Evolutionary conservation across 2,888 invertebrate species (phyloP).

Genomic region (Phyllotreta cruciferae): DNA sequence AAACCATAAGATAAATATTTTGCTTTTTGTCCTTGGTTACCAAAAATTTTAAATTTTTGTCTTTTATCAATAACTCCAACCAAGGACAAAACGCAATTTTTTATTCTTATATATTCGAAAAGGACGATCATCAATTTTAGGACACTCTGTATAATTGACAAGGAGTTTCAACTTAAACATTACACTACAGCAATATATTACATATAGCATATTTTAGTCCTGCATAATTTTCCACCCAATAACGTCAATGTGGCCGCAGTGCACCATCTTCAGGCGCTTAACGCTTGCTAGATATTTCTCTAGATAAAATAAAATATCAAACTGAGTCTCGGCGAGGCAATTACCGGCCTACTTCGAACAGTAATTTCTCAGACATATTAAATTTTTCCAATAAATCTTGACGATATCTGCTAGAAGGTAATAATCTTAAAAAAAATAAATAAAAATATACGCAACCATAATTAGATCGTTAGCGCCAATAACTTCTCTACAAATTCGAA

Average conservation of each 20-base stretch:
- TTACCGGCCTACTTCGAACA: constrained; percentile 3
- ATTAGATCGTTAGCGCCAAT: constrained; percentile 11
- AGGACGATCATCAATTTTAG: too few relatives aligned
- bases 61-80: too few relatives aligned
- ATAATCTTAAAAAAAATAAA: constrained; percentile 16
- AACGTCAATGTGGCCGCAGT: not conserved
- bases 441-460: constrained; percentile 12
- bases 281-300: constrained; percentile 2
- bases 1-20: too few relatives aligned
- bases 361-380: constrained; percentile 6
- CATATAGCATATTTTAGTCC: too few relatives aligned
- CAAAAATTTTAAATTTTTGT: too few relatives aligned
- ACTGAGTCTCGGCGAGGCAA: constrained; percentile 7
- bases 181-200: too few relatives aligned
- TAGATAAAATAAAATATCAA: constrained; percentile 10
- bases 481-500: not conserved
- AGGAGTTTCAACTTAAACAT: too few relatives aligned
- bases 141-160: too few relatives aligned
- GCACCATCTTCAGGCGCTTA: constrained; percentile 2
- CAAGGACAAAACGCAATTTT: too few relatives aligned
- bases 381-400: constrained; percentile 13
- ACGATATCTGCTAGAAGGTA: constrained; percentile 1
- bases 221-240: too few relatives aligned
- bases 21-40: too few relatives aligned
- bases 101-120: too few relatives aligned